Percentiles rank a stretch among this genome's conserved stretches.
phyloP scores from a whole-genome alignment of 2,888 invertebrate species.

The Galerucella nymphaeae region DNA sequence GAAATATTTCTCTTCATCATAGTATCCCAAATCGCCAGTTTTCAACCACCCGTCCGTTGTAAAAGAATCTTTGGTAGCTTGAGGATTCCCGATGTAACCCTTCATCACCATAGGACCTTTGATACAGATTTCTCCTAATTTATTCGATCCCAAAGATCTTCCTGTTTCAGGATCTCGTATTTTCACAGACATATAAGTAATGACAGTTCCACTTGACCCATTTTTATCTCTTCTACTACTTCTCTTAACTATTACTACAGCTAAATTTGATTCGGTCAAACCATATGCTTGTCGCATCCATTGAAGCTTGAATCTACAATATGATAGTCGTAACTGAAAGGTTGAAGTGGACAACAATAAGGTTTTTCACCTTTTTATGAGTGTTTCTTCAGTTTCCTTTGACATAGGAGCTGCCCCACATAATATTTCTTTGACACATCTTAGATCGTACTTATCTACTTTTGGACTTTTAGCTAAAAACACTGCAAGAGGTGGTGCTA shows the following conservation, averaged over 20 bases:
- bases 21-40: slow-evolving; percentile 87
- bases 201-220: slow-evolving; percentile 74
- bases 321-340: background rate
- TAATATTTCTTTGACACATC: slow-evolving; percentile 74
- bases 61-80: slow-evolving; percentile 73
- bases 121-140: slow-evolving; percentile 84
- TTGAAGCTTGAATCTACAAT: slow-evolving; percentile 43
- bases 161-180: slow-evolving; percentile 73
- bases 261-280: slow-evolving; percentile 80
- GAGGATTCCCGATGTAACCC: slow-evolving; percentile 78
- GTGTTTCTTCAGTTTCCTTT: slow-evolving; percentile 73
- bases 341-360: no score
- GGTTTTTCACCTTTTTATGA: slow-evolving; percentile 66
- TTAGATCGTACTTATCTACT: slow-evolving; percentile 79
- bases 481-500: slow-evolving; percentile 86
- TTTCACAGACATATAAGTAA: slow-evolving; percentile 71
- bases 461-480: slow-evolving; percentile 85
- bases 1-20: slow-evolving; percentile 81
- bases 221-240: slow-evolving; percentile 63
- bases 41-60: slow-evolving; percentile 82
- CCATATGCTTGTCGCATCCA: slow-evolving; percentile 75
- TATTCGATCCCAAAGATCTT: slow-evolving; percentile 68
- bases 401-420: slow-evolving; percentile 87
- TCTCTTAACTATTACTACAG: slow-evolving; percentile 60
- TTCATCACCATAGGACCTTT: slow-evolving; percentile 73